phyloP scores from a whole-genome alignment of 2,888 invertebrate species.

The Aleiodes leptofemur region DNA sequence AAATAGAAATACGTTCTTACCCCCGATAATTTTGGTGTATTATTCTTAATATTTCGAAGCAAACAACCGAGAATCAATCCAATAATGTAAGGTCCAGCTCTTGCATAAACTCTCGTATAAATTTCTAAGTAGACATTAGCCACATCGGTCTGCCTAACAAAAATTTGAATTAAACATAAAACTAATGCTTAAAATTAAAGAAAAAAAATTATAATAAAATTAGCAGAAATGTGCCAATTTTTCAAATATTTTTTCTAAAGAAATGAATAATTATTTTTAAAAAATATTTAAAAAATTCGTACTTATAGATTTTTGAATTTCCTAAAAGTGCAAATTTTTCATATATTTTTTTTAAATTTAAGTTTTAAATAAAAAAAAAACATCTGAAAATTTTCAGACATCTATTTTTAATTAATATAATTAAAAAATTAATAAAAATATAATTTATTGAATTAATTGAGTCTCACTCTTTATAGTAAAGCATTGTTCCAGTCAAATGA shows the following conservation, averaged over 20 bases:
- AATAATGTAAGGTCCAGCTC: constrained; percentile 55
- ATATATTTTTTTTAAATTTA: too few relatives aligned
- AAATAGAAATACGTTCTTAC: constrained; percentile 10
- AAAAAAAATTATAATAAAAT: not conserved
- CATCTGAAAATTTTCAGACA: too few relatives aligned
- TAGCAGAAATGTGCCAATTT: too few relatives aligned
- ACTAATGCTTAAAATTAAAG: not conserved
- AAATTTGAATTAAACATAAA: not conserved
- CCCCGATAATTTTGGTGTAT: constrained; percentile 6
- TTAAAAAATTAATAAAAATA: not conserved
- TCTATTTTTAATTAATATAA: too few relatives aligned
- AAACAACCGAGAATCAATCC: constrained; percentile 55
- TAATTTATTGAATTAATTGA: constrained; percentile 8
- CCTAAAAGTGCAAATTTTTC: too few relatives aligned
- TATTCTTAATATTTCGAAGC: constrained; percentile 27
- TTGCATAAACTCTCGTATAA: constrained; percentile 61
- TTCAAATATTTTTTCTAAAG: too few relatives aligned
- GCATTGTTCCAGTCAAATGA: constrained; percentile 66
- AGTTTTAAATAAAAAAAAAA: too few relatives aligned
- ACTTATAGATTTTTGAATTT: too few relatives aligned
- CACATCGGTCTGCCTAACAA: constrained; percentile 58
- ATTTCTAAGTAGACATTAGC: constrained; percentile 63
- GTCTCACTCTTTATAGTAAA: constrained; percentile 69
- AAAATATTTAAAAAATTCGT: too few relatives aligned
- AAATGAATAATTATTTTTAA: too few relatives aligned